These are phyloP conservation scores for Stichodactyla helianthus DNA, from an alignment of 64 coral and sea anemone species.

Conservation along the genomic window DNA sequence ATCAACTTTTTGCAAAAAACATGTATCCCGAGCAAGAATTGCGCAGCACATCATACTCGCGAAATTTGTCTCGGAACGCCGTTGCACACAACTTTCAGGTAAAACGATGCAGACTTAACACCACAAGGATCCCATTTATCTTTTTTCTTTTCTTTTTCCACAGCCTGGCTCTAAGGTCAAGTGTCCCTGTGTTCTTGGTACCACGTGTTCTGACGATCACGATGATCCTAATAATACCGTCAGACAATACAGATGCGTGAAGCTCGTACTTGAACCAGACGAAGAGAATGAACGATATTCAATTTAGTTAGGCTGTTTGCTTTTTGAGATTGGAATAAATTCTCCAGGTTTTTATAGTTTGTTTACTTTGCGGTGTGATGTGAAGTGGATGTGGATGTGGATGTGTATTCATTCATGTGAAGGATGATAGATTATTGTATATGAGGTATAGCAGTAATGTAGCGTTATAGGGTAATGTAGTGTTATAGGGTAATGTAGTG, in stretches of 20 bases:
- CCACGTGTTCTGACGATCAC: not conserved
- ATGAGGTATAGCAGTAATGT: too few relatives aligned
- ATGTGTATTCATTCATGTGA: too few relatives aligned
- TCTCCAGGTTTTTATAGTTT: conserved; percentile 2
- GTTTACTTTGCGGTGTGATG: not conserved
- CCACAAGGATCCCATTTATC: not conserved
- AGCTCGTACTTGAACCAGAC: conserved; percentile 1
- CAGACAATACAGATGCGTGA: conserved; percentile 3
- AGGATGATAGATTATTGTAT: too few relatives aligned
- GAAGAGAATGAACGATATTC: conserved; percentile 1
- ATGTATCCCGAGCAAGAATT: too few relatives aligned
- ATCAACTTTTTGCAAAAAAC: too few relatives aligned
- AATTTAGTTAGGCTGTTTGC: conserved; percentile 6
- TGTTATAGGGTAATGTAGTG: too few relatives aligned
- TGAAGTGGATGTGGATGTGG: not conserved
- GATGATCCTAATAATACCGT: not conserved
- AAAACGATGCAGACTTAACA: not conserved
- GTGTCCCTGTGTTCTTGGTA: conserved; percentile 35
- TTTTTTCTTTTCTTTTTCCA: not conserved
- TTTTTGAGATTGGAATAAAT: conserved; percentile 16
- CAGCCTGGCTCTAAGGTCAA: conserved; percentile 19
- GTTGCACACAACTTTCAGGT: too few relatives aligned
- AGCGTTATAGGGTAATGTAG: too few relatives aligned
- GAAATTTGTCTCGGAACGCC: too few relatives aligned
- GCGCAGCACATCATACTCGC: too few relatives aligned